Evolutionary conservation across 2,888 invertebrate genomes (phyloP).

Genomic region (Drosophila monieri): DNA sequence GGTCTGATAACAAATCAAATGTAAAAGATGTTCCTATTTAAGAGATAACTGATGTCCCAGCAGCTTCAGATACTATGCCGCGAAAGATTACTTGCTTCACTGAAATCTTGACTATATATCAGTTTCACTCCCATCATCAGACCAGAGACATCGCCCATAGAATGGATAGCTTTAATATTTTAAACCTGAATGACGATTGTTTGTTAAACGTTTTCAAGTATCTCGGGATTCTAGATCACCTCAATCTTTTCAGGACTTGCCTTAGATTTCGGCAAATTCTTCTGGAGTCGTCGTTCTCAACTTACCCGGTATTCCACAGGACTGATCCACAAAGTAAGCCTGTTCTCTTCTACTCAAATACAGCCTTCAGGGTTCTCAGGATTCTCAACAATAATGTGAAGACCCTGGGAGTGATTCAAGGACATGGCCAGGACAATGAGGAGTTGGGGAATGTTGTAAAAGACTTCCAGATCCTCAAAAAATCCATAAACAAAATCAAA

Average conservation of each 20-base stretch:
- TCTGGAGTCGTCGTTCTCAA: neutral
- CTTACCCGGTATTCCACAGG: slow-evolving; percentile 19
- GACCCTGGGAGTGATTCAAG: slow-evolving; percentile 10
- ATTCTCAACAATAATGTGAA: slow-evolving; percentile 10
- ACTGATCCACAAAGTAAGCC: neutral
- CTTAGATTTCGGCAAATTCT: slow-evolving; percentile 7
- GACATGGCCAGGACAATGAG: slow-evolving; percentile 1
- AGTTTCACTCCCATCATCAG: neutral
- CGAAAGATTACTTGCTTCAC: neutral
- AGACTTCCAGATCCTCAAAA: slow-evolving; percentile 11
- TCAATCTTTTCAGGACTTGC: slow-evolving; percentile 4
- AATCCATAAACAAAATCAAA: slow-evolving; percentile 6
- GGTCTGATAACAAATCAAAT: neutral
- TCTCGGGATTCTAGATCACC: slow-evolving; percentile 13
- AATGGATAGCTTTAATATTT: slow-evolving; percentile 11
- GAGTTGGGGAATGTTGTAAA: slow-evolving; percentile 6
- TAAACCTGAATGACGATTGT: slow-evolving; percentile 28
- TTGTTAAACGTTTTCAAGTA: slow-evolving; percentile 16
- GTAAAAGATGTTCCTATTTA: neutral
- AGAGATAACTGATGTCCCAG: neutral
- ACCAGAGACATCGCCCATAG: neutral
- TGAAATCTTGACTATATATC: neutral
- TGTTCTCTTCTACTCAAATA: slow-evolving; percentile 11
- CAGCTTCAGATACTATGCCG: neutral
- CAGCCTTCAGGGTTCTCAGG: neutral